Conservation (phyloP, 2,888 invertebrate species). For the Schizotus pectinicornis region DNA sequence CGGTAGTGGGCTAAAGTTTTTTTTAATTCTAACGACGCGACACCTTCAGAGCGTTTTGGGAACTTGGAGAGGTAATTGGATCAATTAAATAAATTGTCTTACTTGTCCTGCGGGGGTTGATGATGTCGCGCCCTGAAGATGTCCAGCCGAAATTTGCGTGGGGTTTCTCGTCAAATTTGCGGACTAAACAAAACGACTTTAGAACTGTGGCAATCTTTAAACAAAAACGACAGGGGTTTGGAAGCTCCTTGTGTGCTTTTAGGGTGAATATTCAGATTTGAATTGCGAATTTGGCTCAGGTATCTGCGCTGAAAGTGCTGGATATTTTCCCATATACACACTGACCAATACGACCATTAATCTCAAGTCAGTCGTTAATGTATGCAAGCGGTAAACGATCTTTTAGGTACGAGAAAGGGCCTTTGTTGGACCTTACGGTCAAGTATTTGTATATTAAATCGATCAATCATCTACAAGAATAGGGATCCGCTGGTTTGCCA, state of each 20-base stretch:
- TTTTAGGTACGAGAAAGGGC: slow-evolving; percentile 57
- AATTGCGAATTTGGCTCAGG: slow-evolving; percentile 24
- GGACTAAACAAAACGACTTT: slow-evolving; percentile 12
- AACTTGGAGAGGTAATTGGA: no score
- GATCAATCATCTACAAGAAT: slow-evolving; percentile 60
- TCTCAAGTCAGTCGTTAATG: slow-evolving; percentile 58
- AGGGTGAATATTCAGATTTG: slow-evolving; percentile 13
- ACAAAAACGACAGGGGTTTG: no score
- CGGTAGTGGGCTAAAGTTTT: slow-evolving; percentile 5
- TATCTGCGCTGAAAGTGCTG: slow-evolving; percentile 15
- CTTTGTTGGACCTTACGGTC: slow-evolving; percentile 60
- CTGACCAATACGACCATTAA: slow-evolving; percentile 56
- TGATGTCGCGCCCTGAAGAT: slow-evolving; percentile 16
- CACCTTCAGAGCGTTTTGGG: no score
- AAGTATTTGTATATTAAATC: slow-evolving; percentile 62
- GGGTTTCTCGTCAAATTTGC: slow-evolving; percentile 7
- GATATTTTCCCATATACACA: slow-evolving; percentile 49
- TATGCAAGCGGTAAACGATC: slow-evolving; percentile 60
- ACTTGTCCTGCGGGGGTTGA: slow-evolving; percentile 9
- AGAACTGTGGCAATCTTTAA: background rate
- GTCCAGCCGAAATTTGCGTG: slow-evolving; percentile 15
- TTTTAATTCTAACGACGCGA: no score
- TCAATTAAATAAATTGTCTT: slow-evolving; percentile 1
- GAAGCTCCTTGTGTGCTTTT: slow-evolving; percentile 1
- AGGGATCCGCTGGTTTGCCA: slow-evolving; percentile 48